Evolutionary conservation across 1,140 invertebrate genomes (phyloP), one percentile per base, ranked within the genome.

Genomic region (Tyrophagus putrescentiae): DNA sequence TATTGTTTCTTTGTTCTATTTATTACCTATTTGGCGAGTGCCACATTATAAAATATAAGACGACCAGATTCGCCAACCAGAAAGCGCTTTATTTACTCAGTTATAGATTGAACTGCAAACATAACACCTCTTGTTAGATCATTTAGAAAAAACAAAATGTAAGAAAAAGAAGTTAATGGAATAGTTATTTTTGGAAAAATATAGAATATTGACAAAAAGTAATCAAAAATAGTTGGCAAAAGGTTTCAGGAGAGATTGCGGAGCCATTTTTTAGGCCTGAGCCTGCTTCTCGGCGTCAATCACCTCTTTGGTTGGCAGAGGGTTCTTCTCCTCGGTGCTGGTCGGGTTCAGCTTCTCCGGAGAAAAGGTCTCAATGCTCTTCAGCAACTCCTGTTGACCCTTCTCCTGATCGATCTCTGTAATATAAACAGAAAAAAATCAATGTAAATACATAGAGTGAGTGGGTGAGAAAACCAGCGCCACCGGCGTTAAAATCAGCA

Each of bases 311-410:
- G 84, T 87, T 66, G 87, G 87, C 68, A 92, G 77, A 56, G 83
- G 81, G 75, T 90, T 90, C 75, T 90, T 90, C 72, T 90, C 87
- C 68, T 82, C 81, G 52, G 87, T 91, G 74, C 89, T 83, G 44
- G 87, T 84, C 69, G 85, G 87, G 73, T 89, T 89, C 75, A 92
- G 72, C 72, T 87, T 87, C 62, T 76, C 79, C 29, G 81, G 74
- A 75, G 90, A 83, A 71, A 90, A 91, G 70, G 84, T 85, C 73
- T 88, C 85, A 68, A 92, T 89, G 64, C 86, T 86, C 68, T 84
- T 83, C 65, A 88, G 80, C 64, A 90, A 78, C 66, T 87, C 79
- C 71, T 84, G 83, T 72, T 89, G 84, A 64, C 80, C 84, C 71
- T 89, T 90, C 70, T 90, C 87, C 68, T 83, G 80, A 70, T 87